Base-by-base conservation (phyloP, 2,888 invertebrate species). In the Hesperia comma region DNA sequence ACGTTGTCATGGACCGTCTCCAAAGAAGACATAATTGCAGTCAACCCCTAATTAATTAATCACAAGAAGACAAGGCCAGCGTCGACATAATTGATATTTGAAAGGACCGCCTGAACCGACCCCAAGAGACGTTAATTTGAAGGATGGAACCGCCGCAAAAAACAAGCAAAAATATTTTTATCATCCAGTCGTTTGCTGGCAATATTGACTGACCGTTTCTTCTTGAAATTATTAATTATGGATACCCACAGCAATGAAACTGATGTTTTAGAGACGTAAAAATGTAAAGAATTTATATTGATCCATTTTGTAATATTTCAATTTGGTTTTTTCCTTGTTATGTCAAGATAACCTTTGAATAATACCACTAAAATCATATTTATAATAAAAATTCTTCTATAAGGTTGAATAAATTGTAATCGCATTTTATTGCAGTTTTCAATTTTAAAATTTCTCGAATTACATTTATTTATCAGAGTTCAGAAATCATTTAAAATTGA, bases 1-100 rank as follows among this genome's bases (percentile, higher is more conserved):
- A 75, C 75, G 76, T 76, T 77, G 72, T 74, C 71, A 71, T 71
- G 61, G 74, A 72, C 73, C 77, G 74, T 71, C 76, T 76, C 76
- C 79, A 74, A 80, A 83, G 83, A 83, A 82, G 83, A 82, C 83
- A 83, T 90, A 88, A 90, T 90, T 89, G 87, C 85, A 86, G 82
- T 76, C 81, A 84, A 81, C 82, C 87, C 84, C 83, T 92, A 88
- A 90, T 91, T 91, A 90, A 92, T 92, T 91, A 92, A 89, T 90
- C 88, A 89, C 84, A 81, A 77, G 83, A 76, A 77, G 79, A 82
- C 87, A 83, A 80, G 74, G 74, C 71, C 75, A 74, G 71, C 77
- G 76, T 70, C 79, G 82, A 84, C 85, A 87, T 90, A 90, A 91
- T 90, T 91, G 90, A 90, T 90, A 92, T 90, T 90, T 91, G 87